Base-by-base conservation (phyloP, 2,888 invertebrate genomes). In the Auanema freiburgensis region DNA sequence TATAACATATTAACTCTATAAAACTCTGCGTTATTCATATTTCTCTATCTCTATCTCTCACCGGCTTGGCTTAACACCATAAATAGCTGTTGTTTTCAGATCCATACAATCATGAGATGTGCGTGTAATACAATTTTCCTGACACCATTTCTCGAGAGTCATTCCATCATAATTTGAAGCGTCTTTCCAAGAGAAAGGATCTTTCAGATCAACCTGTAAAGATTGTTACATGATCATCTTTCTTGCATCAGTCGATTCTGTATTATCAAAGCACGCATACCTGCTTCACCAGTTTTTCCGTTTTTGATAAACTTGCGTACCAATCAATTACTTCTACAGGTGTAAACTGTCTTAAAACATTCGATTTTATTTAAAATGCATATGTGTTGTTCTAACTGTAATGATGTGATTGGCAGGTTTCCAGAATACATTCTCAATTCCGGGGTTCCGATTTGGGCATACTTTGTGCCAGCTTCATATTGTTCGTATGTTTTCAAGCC, bases 401-500 rank as follows among this genome's bases (percentile, higher is more conserved):
- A 16, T 40, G 61, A 66, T 43, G 57, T 52, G 11, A 70, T 64
- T 12, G 69, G 67, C 50, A 69, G 51, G n/a, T 57, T 55, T 2
- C 67, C 59, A 14, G 52, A 11, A 53, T 72, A 72, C n/a, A 62
- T 60, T 42, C 72, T 56, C 11, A 67, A 57, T 54, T 69, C 67
- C 16, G 69, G 67, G 8, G 52, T 61, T 33, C 79, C 79, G 33
- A 79, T 58, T 57, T 81, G 81, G 64, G 77, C 71, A 59, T 76
- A 57, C 64, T 82, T 82, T 8, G 63, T 71, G 23, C 82, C 80
- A 58, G 72, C 75, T 61, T 76, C 78, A 52, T 66, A 72, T 54
- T 75, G 76, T 14, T 71, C 72, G 59, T 79, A 82, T 0, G 84
- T 84, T 46, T 83, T 72, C 5, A 85, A 67, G 0, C 80, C 84